Evolutionary conservation across 2,797 vertebrate genomes (phyloP), one percentile per base, ranked within the genome.

Genomic region (Agapornis canus): DNA sequence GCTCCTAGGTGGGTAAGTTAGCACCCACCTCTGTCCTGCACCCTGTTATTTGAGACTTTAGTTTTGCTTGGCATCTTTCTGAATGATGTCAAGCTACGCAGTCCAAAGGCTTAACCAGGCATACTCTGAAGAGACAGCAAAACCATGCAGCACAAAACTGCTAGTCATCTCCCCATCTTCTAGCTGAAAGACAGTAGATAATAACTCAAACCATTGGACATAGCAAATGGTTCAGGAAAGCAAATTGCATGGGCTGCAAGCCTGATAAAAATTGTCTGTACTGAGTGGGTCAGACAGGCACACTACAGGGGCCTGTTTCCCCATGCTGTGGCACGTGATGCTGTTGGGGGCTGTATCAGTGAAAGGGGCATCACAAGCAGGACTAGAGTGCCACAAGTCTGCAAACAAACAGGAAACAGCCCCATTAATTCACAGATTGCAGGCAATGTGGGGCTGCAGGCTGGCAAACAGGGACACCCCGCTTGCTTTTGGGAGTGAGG

Each of bases 261-360:
- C 10, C 23, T 66, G 66, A 56, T 82, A 56, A 45, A 64, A 56
- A 29, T 4, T 15, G 39, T 40, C 47, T n/a, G 3, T 61, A 59
- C 16, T 35, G 29, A 54, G 42, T 6, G 10, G 26, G 37, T 54
- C 2, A 2, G 39, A 42, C 7, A 10, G 15, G 7, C 0, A 0
- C 9, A 42, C 80, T 68, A 12, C 8, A 61, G 52, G 42, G 86
- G 57, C 18, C 13, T 0, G 0, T 66, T 83, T 88, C 65, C 37
- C 40, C 7, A 9, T 18, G 11, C 20, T 9, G 3, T 2, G 31
- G 52, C 69, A 42, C 9, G 7, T 4, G 54, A 18, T 59, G 56
- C 10, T 59, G 9, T 40, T 92, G 4, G 37, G 43, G 22, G 11
- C 31, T 48, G 9, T 20, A 6, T 27, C 75, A 45, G 37, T n/a